These are phyloP conservation scores for Harpagoxenus sublaevis DNA, from an alignment of 2,888 invertebrate species.

Conservation along the genomic window DNA sequence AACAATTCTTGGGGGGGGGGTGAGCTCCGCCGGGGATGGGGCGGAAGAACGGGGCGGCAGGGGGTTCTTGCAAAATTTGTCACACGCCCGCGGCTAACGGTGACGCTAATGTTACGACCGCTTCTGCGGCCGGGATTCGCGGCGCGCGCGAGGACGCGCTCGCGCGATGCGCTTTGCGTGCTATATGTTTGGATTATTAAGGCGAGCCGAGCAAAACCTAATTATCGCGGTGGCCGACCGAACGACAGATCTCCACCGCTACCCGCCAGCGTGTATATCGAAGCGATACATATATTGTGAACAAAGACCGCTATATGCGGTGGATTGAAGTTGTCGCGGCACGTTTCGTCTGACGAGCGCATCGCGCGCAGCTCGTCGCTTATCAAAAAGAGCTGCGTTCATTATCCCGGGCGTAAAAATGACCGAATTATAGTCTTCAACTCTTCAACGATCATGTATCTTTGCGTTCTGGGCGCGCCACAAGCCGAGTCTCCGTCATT, in stretches of 20 bases:
- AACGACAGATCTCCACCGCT: constrained; percentile 71
- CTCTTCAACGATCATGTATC: neutral
- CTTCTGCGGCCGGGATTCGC: constrained; percentile 39
- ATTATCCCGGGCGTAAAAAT: neutral
- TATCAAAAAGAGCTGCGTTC: neutral
- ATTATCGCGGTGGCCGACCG: constrained; percentile 68
- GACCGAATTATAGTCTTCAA: neutral
- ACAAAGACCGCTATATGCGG: constrained; percentile 51
- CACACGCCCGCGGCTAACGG: constrained; percentile 49
- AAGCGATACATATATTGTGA: constrained; percentile 27
- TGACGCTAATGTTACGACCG: constrained; percentile 54
- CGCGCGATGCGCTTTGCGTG: constrained; percentile 72
- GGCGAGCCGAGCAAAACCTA: constrained; percentile 73
- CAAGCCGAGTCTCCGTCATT: neutral
- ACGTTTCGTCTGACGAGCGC: constrained; percentile 39
- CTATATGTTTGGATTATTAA: constrained; percentile 71
- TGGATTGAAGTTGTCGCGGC: constrained; percentile 57
- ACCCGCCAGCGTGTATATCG: constrained; percentile 65
- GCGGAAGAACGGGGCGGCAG: neutral
- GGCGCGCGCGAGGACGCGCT: constrained; percentile 57
- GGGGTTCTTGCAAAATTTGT: constrained; percentile 72
- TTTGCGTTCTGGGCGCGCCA: neutral
- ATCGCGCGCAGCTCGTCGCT: constrained; percentile 48
- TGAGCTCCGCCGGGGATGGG: neutral
- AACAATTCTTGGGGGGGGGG: constrained; percentile 63